Evolutionary conservation across 37 sponge, comb jelly and placozoan genomes (phyloP).

Genomic region (Ianthella basta): DNA sequence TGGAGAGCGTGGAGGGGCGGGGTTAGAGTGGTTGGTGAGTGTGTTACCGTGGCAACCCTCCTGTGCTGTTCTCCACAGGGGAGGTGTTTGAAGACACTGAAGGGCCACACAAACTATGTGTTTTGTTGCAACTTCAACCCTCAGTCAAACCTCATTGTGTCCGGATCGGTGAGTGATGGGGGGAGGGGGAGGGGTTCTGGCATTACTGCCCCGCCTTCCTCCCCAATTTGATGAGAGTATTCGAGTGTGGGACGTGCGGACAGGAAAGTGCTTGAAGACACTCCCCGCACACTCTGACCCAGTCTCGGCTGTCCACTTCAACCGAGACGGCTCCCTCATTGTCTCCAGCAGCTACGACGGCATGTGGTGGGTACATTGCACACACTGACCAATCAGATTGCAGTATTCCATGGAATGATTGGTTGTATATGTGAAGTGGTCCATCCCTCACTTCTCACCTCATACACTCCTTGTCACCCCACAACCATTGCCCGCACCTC

Average conservation of each 20-base stretch:
- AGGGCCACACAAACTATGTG: conserved; percentile 97
- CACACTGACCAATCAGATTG: background rate
- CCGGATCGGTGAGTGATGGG: conserved; percentile 86
- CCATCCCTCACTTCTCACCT: no score
- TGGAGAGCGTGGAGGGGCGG: no score
- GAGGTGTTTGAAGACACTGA: conserved; percentile 91
- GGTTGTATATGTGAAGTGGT: no score
- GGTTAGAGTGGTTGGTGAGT: no score
- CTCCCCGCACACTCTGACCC: conserved; percentile 99
- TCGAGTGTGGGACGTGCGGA: conserved; percentile 93
- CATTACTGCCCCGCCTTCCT: background rate
- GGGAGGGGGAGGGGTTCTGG: background rate
- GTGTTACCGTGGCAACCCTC: no score
- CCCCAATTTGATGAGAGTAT: conserved; percentile 95
- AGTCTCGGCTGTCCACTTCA: conserved; percentile 95
- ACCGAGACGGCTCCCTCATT: conserved; percentile 95
- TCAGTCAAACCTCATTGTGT: conserved; percentile 95
- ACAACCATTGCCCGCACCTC: no score
- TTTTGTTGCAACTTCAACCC: conserved; percentile 99
- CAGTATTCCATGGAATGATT: no score
- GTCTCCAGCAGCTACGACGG: conserved; percentile 97
- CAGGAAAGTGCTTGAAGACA: conserved; percentile 82
- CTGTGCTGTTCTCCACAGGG: conserved; percentile 58
- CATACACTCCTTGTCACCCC: no score
- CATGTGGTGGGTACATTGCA: conserved; percentile 61